Evolutionary conservation across 2,888 invertebrate species (phyloP).

Genomic region (Melipona beecheii): DNA sequence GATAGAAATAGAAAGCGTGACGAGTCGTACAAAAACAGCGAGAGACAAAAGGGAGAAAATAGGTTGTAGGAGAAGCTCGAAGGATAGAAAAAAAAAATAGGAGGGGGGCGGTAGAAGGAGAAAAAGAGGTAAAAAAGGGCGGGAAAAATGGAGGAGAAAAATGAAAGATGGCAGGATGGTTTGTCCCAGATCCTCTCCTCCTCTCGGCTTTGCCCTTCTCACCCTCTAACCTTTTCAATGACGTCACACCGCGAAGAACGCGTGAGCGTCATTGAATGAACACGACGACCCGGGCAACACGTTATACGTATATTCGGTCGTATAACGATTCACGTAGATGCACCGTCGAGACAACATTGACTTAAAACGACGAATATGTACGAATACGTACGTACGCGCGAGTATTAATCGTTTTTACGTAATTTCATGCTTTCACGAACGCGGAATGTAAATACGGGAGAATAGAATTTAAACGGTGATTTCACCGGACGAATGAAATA

Average conservation of each 20-base stretch:
- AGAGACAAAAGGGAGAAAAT: not conserved
- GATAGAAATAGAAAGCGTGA: not conserved
- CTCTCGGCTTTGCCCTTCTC: conserved; percentile 12
- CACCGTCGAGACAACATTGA: not conserved
- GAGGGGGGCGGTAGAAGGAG: no score
- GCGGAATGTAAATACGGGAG: no score
- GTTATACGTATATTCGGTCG: conserved; percentile 5
- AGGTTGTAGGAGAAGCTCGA: not conserved
- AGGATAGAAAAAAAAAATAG: not conserved
- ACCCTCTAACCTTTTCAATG: conserved; percentile 65
- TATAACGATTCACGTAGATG: not conserved
- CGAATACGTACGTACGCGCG: no score
- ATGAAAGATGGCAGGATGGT: not conserved
- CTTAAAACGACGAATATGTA: not conserved
- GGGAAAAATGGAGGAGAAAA: not conserved
- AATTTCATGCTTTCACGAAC: no score
- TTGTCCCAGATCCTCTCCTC: conserved; percentile 38
- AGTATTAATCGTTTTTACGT: no score
- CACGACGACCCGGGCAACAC: conserved; percentile 7
- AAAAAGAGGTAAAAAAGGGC: not conserved
- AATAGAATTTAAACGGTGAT: no score
- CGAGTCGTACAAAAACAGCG: not conserved
- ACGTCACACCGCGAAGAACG: conserved; percentile 71
- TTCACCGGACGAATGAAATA: no score
- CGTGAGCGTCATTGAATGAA: conserved; percentile 69